These are phyloP conservation scores for Vulpes lagopus DNA, from an alignment of 2,113 vertebrate species.

Conservation along the genomic window DNA sequence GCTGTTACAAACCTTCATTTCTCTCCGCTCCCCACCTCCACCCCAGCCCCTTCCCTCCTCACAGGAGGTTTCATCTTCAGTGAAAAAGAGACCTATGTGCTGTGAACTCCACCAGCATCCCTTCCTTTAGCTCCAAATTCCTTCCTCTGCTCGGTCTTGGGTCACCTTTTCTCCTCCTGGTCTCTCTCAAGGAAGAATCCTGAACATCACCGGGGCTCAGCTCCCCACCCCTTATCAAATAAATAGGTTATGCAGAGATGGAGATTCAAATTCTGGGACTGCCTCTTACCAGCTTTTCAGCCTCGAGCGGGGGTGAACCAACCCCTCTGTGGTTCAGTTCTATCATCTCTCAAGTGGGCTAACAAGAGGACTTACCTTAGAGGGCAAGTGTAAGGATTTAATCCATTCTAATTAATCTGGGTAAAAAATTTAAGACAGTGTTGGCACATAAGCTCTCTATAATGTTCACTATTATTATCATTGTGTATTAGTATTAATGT, in stretches of 20 bases:
- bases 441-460: background rate
- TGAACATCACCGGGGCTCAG: background rate
- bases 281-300: background rate
- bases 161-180: background rate
- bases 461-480: background rate
- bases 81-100: background rate
- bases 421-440: background rate
- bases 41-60: background rate
- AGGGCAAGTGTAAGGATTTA: background rate
- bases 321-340: background rate
- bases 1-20: constrained; percentile 44
- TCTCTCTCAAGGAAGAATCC: background rate
- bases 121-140: background rate
- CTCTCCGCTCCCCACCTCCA: background rate
- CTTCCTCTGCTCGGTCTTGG: background rate
- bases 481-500: background rate
- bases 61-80: background rate
- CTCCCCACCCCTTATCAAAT: background rate
- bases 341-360: background rate
- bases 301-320: background rate
- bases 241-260: background rate
- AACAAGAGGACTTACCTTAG: background rate
- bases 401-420: background rate
- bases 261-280: background rate
- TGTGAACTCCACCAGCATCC: background rate